A percentile compares a stretch with the other conserved stretches of the same genome.
Evolutionary conservation across 2,888 invertebrate genomes (phyloP).

Genomic region (Rhaphigaster nebulosa): DNA sequence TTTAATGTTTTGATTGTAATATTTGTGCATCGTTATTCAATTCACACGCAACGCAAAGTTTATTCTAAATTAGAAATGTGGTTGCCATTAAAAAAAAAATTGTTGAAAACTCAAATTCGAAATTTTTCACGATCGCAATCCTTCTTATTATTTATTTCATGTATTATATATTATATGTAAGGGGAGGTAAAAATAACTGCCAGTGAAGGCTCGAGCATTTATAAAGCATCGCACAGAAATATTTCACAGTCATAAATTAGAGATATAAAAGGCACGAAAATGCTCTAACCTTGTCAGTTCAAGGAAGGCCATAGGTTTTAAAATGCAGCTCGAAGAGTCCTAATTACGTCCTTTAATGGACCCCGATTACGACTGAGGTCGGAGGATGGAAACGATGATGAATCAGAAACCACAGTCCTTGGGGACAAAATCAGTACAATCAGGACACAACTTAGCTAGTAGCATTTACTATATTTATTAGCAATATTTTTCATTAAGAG

Average conservation of each 20-base stretch:
- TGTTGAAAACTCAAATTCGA: no score
- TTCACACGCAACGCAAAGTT: no score
- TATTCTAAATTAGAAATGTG: no score
- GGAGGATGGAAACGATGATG: slow-evolving; percentile 2
- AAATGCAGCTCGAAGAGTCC: not conserved
- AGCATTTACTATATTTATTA: no score
- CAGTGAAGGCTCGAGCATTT: not conserved
- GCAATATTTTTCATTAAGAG: no score
- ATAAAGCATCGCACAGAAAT: not conserved
- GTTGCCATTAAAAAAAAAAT: not conserved
- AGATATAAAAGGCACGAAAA: not conserved
- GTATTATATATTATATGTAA: no score
- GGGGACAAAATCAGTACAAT: not conserved
- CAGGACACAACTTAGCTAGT: not conserved
- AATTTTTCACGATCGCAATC: no score
- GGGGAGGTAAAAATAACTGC: no score
- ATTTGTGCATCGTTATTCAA: no score
- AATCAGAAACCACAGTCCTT: not conserved
- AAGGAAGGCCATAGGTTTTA: not conserved
- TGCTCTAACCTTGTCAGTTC: not conserved
- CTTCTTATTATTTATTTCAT: no score
- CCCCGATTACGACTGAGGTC: not conserved
- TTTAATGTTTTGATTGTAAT: no score
- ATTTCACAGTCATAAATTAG: not conserved
- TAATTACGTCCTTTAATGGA: not conserved